Base-by-base conservation (phyloP, 2,888 invertebrate species). In the Pecten maximus region DNA sequence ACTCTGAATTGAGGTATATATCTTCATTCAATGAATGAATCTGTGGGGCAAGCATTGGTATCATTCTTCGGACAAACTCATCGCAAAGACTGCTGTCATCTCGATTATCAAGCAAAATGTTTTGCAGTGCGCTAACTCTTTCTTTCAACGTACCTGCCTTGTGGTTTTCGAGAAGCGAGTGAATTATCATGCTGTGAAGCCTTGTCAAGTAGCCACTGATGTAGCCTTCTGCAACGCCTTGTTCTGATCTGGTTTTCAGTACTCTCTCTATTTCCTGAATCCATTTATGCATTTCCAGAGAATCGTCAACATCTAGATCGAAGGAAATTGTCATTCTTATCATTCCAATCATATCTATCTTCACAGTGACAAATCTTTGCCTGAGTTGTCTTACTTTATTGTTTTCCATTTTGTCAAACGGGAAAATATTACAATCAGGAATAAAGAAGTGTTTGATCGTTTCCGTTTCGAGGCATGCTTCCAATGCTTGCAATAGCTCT, bases 351-450 rank as follows among this genome's bases (percentile, higher is more conserved):
- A 44, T 28, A 16, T 87, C 40, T n/a, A 35, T 10, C 40, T 60
- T 60, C 16, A 87, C 16, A 15, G 28, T 35, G 35, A 88, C 15
- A 23, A 44, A 23, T 60, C 60, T 48, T 12, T 39, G 4, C n/a
- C 86, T 35, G 16, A 50, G 23, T 16, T 40, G 19, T 1, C 35
- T 16, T 50, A 60, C 89, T 6, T 15, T 50, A 16, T 40, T n/a
- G 2, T 39, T 40, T 16, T 88, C 23, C 39, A 88, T 40, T 44
- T 91, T 90, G 50, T 91, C 90, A 8, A 50, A 40, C 35, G 91
- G 91, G 44, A 91, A 91, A 28, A 91, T 91, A 40, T 90, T 90
- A 40, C 91, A 91, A 40, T 86, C 88, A 19, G 74, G 40, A 16
- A 91, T 40, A 39, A 90, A 91, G 12, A 89, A 89, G 40, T 91